These are phyloP conservation scores for Latrodectus hesperus DNA, from an alignment of 2,888 invertebrate species.

Conservation along the genomic window DNA sequence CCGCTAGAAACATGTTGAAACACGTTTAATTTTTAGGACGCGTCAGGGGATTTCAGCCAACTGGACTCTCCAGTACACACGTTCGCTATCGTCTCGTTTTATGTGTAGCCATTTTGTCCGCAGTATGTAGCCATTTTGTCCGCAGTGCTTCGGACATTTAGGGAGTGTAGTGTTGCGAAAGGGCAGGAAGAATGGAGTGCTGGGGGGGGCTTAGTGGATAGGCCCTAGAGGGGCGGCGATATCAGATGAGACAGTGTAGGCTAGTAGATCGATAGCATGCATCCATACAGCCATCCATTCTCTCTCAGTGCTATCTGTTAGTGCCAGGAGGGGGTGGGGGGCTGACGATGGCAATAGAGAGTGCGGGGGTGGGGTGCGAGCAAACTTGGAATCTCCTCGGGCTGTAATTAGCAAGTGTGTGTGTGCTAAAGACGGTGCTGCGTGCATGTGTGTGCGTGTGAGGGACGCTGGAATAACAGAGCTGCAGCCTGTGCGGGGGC, in stretches of 20 bases:
- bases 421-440: neutral
- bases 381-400: neutral
- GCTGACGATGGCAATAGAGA: neutral
- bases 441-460: conserved; percentile 5
- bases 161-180: neutral
- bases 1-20: no score
- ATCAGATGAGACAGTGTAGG: neutral
- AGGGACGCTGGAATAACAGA: neutral
- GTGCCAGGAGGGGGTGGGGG: neutral
- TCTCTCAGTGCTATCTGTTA: neutral
- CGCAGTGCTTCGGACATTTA: conserved; percentile 5
- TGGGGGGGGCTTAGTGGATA: conserved; percentile 1
- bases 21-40: no score
- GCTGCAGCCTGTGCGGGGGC: neutral
- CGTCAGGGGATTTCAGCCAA: no score
- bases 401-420: conserved; percentile 5
- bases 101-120: neutral
- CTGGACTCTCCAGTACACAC: no score
- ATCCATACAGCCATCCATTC: neutral
- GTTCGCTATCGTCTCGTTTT: no score
- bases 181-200: no score
- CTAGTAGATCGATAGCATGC: neutral
- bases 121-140: conserved; percentile 1
- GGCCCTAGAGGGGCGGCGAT: neutral
- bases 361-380: neutral